Percentiles rank a stretch among this genome's conserved stretches.
Evolutionary conservation across 2,797 vertebrate species (phyloP).

Genomic region (Gallirallus australis): DNA sequence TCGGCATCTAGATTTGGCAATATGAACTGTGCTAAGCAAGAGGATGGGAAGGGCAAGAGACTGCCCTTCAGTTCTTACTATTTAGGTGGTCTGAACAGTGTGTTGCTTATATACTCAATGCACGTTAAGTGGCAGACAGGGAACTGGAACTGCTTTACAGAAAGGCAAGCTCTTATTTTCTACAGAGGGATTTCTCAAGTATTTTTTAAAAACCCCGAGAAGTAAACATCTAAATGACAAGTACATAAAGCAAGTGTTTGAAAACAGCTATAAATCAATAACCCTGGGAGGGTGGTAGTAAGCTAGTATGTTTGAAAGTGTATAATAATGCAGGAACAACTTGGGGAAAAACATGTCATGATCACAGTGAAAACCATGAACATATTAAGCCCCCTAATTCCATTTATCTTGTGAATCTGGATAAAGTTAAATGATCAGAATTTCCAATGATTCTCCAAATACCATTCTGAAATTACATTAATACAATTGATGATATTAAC

Average conservation of each 20-base stretch:
- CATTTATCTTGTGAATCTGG: not conserved
- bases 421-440: not conserved
- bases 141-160: not conserved
- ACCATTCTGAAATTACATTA: not conserved
- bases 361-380: not conserved
- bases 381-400: not conserved
- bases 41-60: not conserved
- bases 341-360: not conserved
- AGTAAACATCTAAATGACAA: not conserved
- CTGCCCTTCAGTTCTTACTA: not conserved
- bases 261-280: not conserved
- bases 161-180: not conserved
- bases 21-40: not conserved
- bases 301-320: not conserved
- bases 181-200: not conserved
- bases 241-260: not conserved
- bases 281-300: not conserved
- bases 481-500: not conserved
- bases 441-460: not conserved
- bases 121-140: not conserved
- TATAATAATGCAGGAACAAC: not conserved
- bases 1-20: not conserved
- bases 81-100: not conserved
- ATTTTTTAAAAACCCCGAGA: not conserved
- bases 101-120: not conserved